Evolutionary conservation across 2,113 vertebrate genomes (phyloP).

Genomic region (Pachyramphus minor): DNA sequence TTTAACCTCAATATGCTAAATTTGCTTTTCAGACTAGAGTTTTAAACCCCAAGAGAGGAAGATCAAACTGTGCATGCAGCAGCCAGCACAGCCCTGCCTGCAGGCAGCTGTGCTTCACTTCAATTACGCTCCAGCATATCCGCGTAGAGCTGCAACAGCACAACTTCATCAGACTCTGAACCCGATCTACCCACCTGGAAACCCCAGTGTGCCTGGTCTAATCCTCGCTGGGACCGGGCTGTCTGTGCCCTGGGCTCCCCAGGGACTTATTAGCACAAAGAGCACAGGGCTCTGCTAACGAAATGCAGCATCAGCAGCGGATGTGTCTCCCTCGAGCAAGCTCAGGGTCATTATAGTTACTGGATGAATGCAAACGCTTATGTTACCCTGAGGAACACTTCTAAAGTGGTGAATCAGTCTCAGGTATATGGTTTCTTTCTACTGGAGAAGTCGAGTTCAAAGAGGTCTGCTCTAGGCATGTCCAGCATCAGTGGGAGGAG

Average conservation of each 20-base stretch:
- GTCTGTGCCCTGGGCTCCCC: not conserved
- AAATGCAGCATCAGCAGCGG: not conserved
- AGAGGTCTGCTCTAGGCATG: not conserved
- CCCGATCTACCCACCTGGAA: not conserved
- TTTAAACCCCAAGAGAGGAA: not conserved
- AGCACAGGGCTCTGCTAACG: not conserved
- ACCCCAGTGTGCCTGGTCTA: not conserved
- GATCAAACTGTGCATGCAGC: not conserved
- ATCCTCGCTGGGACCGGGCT: not conserved
- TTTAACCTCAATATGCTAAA: constrained; percentile 20
- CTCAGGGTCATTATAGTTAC: not conserved
- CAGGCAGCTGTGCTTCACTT: not conserved
- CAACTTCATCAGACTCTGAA: not conserved
- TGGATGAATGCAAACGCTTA: not conserved
- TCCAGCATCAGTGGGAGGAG: accelerated
- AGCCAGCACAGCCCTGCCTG: not conserved
- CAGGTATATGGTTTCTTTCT: not conserved
- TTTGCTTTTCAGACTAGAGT: not conserved
- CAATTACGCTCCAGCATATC: not conserved
- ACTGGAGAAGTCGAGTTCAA: not conserved
- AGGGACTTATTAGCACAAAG: not conserved
- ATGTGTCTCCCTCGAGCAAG: not conserved
- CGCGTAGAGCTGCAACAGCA: not conserved
- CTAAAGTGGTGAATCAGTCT: not conserved
- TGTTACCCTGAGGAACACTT: not conserved